Evolutionary conservation across 2,888 invertebrate genomes (phyloP).

Genomic region (Orchesellides sinensis): DNA sequence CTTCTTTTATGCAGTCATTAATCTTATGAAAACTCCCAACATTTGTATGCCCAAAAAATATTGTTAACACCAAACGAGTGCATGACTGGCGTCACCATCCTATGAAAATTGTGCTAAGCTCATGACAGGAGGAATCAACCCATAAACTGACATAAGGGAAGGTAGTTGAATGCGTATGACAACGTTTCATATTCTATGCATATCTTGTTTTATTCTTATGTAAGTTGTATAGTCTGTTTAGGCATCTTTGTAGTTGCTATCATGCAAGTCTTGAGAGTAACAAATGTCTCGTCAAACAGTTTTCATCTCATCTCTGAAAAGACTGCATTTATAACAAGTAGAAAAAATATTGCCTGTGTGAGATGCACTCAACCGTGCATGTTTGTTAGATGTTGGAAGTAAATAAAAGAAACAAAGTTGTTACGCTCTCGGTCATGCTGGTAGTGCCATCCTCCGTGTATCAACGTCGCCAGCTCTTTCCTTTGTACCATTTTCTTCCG

Average conservation of each 20-base stretch:
- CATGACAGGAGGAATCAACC: background rate
- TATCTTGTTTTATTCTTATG: too few relatives aligned
- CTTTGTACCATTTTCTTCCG: constrained; percentile 2
- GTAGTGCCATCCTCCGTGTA: constrained; percentile 55
- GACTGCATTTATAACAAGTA: background rate
- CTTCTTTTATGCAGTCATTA: too few relatives aligned
- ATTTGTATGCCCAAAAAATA: too few relatives aligned
- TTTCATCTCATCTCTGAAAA: constrained; percentile 21
- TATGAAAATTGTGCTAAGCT: background rate
- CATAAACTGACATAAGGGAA: too few relatives aligned
- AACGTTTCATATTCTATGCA: too few relatives aligned
- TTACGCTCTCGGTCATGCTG: constrained; percentile 22
- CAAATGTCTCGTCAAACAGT: constrained; percentile 54
- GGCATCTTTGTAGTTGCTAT: too few relatives aligned
- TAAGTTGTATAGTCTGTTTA: too few relatives aligned
- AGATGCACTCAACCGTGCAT: constrained; percentile 17
- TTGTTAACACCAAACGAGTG: too few relatives aligned
- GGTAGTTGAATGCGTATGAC: background rate
- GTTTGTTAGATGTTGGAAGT: constrained; percentile 27
- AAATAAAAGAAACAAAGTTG: constrained; percentile 53
- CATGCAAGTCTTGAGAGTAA: constrained; percentile 33
- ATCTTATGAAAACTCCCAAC: too few relatives aligned
- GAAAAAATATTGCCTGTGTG: background rate
- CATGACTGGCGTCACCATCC: too few relatives aligned
- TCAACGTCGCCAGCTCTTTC: constrained; percentile 31